Conservation (phyloP, 2,113 vertebrate genomes). For the Semnornis frantzii region DNA sequence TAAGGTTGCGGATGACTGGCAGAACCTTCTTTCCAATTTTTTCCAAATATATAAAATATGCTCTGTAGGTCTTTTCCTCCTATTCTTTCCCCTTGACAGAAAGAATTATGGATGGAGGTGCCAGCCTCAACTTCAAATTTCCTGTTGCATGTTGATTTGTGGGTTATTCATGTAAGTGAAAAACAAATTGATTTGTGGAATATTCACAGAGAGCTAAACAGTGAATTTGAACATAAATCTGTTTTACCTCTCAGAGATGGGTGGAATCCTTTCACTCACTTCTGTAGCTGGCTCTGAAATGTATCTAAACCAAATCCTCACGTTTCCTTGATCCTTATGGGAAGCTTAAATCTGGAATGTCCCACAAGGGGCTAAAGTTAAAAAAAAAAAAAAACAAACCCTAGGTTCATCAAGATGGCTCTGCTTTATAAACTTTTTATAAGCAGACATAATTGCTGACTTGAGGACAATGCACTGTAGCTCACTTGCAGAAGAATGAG, state of each 20-base stretch:
- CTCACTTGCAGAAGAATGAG: background rate
- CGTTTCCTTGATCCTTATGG: background rate
- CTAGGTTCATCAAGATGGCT: background rate
- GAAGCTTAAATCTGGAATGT: background rate
- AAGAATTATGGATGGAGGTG: constrained; percentile 4
- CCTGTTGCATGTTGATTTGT: constrained; percentile 22
- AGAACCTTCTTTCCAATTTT: constrained; percentile 15
- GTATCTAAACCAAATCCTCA: background rate
- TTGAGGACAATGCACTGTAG: background rate
- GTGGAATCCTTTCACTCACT: background rate
- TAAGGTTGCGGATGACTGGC: constrained; percentile 29
- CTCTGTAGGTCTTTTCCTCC: constrained; percentile 48
- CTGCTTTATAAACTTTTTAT: background rate
- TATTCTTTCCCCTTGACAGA: background rate
- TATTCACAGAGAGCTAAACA: background rate
- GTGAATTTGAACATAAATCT: background rate
- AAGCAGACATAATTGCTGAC: background rate
- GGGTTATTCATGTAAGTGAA: background rate
- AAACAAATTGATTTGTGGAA: background rate
- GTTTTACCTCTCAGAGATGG: background rate
- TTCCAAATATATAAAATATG: constrained; percentile 14
- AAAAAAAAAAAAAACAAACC: background rate
- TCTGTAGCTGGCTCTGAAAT: background rate
- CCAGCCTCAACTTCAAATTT: constrained; percentile 34
- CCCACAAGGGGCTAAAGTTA: background rate